phyloP scores from a whole-genome alignment of 2,113 vertebrate genomes.

The Vulpes lagopus region DNA sequence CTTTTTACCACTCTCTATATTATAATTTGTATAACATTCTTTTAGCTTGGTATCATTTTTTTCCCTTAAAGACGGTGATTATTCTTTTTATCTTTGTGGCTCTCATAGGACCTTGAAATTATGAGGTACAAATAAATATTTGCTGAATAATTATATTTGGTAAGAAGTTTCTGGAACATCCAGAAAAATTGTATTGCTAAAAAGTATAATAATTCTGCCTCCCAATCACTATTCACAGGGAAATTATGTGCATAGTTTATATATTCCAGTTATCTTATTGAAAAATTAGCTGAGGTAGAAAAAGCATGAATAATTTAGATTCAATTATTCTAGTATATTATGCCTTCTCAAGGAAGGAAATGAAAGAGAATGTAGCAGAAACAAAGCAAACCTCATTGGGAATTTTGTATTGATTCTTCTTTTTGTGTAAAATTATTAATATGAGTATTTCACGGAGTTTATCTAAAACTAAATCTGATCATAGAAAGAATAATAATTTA shows the following conservation, averaged over 20 bases:
- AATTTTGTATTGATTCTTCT: constrained; percentile 68
- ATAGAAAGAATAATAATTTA: constrained; percentile 66
- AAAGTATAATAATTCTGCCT: constrained; percentile 59
- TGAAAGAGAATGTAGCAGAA: constrained; percentile 42
- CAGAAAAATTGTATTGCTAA: constrained; percentile 53
- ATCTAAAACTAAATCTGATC: constrained; percentile 65
- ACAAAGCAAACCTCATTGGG: constrained; percentile 48
- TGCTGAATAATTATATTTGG: constrained; percentile 51
- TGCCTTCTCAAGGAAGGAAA: constrained; percentile 62
- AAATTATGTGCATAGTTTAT: constrained; percentile 62
- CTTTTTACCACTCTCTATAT: not conserved
- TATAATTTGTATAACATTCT: not conserved
- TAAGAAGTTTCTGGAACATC: constrained; percentile 57
- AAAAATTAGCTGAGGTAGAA: constrained; percentile 72
- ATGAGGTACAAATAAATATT: constrained; percentile 55
- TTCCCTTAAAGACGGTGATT: not conserved
- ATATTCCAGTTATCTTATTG: constrained; percentile 71
- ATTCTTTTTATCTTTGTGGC: constrained; percentile 43
- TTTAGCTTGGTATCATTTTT: constrained; percentile 1
- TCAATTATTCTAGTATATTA: constrained; percentile 70
- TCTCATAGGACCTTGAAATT: constrained; percentile 11
- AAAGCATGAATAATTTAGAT: constrained; percentile 77
- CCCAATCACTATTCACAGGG: constrained; percentile 47
- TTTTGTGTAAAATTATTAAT: constrained; percentile 71
- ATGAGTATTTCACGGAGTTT: constrained; percentile 73